Evolutionary conservation across 2,888 invertebrate species (phyloP), one percentile per base, ranked within the genome.

Genomic region (Torymus texanus): DNA sequence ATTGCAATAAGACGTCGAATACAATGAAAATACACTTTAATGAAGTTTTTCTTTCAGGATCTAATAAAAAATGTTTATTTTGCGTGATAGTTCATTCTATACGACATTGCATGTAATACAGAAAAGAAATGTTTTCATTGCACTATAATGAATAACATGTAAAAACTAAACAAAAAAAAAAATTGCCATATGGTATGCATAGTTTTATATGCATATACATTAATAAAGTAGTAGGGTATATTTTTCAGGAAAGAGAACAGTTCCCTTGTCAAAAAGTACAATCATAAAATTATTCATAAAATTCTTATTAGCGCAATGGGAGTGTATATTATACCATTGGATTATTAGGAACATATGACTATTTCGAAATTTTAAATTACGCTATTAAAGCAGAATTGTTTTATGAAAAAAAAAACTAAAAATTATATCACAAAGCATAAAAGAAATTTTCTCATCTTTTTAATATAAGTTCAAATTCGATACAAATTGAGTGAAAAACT

Each of bases 281-380:
- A 61, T 74, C 62, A 58, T 78, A 55, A 68, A 61, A 75, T 66
- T 18, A 61, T 24, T n/a, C 67, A 76, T 73, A 80, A 76, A 80
- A 68, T 13, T 51, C 21, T 61, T 51, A 58, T 67, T 29, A 59
- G 24, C 55, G 71, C 68, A 73, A 76, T 68, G 72, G 21, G 16
- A 61, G 55, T 76, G 53, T 29, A 66, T 50, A 75, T n/a, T 71
- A 74, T 75, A 68, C 16, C n/a, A 66, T 78, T 55, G 41, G 41
- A 41, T 66, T 51, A 75, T 71, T 78, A 78, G 78, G 78, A 81
- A 81, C 80, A 81, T 67, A 75, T 58, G 66, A 75, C 62, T 80
- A 72, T 65, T 65, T 67, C n/a, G 21, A 76, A 76, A 53, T 62
- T 53, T 61, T 59, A 61, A 74, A 74, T 55, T 59, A 65, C 41